Percentiles rank a stretch among this genome's conserved stretches.
Conservation (phyloP, 1,140 invertebrate species). For the Drosophila parvula region DNA sequence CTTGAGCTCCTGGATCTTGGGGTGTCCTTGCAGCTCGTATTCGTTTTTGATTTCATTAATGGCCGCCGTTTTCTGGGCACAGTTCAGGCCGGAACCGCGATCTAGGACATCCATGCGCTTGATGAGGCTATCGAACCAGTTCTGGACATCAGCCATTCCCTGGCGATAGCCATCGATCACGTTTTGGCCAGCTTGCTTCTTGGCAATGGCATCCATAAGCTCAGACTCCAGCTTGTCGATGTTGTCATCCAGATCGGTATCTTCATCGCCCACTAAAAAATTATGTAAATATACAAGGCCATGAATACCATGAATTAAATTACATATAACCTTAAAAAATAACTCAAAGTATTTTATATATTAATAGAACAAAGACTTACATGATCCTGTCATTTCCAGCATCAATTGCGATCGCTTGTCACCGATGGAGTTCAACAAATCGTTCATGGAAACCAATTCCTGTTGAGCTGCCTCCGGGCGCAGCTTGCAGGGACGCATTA, state of each 20-base stretch:
- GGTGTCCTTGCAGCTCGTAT: constrained; percentile 89
- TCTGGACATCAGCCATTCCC: constrained; percentile 90
- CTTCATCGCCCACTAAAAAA: constrained; percentile 84
- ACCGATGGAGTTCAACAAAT: constrained; percentile 89
- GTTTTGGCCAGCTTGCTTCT: constrained; percentile 90
- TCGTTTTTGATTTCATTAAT: constrained; percentile 89
- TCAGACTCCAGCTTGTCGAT: constrained; percentile 89
- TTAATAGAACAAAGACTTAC: constrained; percentile 72
- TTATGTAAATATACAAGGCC: background rate
- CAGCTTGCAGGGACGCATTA: constrained; percentile 92
- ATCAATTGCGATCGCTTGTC: constrained; percentile 89
- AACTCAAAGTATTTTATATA: background rate
- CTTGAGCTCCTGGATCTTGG: constrained; percentile 88
- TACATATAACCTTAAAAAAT: background rate
- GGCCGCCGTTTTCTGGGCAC: constrained; percentile 90
- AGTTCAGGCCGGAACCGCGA: constrained; percentile 92
- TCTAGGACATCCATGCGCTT: constrained; percentile 92
- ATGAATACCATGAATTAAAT: no score
- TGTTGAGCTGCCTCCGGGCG: constrained; percentile 93
- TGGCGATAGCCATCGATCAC: constrained; percentile 91
- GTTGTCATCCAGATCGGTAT: constrained; percentile 89
- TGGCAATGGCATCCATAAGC: constrained; percentile 89
- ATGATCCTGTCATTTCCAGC: constrained; percentile 87
- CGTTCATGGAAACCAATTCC: constrained; percentile 93
- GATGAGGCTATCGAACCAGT: constrained; percentile 91